These are phyloP conservation scores for Euzophera pinguis DNA, from an alignment of 2,888 invertebrate species.

Conservation along the genomic window DNA sequence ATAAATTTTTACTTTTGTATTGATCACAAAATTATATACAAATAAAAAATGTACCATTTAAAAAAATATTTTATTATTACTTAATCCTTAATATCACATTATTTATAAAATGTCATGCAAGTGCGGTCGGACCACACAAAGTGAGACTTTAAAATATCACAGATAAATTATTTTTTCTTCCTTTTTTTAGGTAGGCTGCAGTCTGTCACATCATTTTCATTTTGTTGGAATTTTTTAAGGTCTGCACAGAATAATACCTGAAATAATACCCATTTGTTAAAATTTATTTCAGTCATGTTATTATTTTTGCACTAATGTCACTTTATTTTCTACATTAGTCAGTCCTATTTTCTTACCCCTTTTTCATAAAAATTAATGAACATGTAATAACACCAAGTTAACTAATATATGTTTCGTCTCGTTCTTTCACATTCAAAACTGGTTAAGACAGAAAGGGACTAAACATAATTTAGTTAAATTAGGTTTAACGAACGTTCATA, in stretches of 20 bases:
- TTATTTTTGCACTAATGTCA: too few relatives aligned
- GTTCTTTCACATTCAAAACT: too few relatives aligned
- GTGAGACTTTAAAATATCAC: too few relatives aligned
- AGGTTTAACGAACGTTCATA: too few relatives aligned
- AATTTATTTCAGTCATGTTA: not conserved
- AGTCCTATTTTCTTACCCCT: too few relatives aligned
- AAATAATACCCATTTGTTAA: constrained; percentile 23
- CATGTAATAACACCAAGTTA: not conserved
- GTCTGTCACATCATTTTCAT: constrained; percentile 26
- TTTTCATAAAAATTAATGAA: not conserved
- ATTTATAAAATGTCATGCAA: too few relatives aligned
- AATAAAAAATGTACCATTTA: not conserved
- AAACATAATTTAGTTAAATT: too few relatives aligned
- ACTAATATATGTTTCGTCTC: too few relatives aligned
- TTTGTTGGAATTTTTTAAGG: constrained; percentile 84
- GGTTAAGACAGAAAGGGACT: too few relatives aligned
- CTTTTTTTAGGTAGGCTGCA: constrained; percentile 51
- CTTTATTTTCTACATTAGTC: too few relatives aligned
- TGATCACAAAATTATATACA: constrained; percentile 10
- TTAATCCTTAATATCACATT: constrained; percentile 20
- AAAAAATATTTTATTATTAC: constrained; percentile 10
- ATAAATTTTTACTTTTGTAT: constrained; percentile 35
- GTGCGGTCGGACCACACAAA: too few relatives aligned
- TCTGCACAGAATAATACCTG: constrained; percentile 91
- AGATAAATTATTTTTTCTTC: constrained; percentile 37